A percentile compares a stretch with the other conserved stretches of the same genome.
These are phyloP conservation scores for Acromyrmex charruanus DNA, from an alignment of 1,140 invertebrate species.

Conservation along the genomic window DNA sequence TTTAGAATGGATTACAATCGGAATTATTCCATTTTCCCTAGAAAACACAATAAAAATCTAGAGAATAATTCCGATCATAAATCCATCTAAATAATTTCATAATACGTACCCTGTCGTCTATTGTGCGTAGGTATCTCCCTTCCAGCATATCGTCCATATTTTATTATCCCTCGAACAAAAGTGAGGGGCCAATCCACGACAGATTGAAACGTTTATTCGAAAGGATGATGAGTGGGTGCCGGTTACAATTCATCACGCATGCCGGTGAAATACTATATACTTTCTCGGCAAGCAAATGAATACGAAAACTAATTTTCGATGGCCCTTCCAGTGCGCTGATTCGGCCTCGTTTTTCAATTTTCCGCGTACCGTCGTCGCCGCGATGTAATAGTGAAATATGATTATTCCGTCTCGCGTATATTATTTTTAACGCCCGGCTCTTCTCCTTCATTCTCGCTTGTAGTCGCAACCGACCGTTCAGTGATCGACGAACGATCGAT, in stretches of 20 bases:
- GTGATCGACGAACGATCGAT: slow-evolving; percentile 43
- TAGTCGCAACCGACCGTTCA: not conserved
- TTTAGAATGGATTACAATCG: no score
- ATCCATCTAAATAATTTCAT: no score
- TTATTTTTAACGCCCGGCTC: slow-evolving; percentile 55
- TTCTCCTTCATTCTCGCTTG: slow-evolving; percentile 31
- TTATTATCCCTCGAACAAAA: slow-evolving; percentile 40
- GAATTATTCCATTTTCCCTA: no score
- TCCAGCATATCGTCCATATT: slow-evolving; percentile 19
- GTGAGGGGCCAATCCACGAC: slow-evolving; percentile 18
- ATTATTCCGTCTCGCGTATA: slow-evolving; percentile 54
- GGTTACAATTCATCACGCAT: slow-evolving; percentile 50
- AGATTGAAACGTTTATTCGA: slow-evolving; percentile 55
- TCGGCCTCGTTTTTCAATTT: slow-evolving; percentile 58
- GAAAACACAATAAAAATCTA: no score
- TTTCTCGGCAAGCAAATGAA: slow-evolving; percentile 56
- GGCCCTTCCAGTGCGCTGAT: slow-evolving; percentile 32
- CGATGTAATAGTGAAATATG: slow-evolving; percentile 59
- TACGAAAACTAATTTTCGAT: slow-evolving; percentile 57
- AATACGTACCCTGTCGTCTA: no score
- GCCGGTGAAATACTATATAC: slow-evolving; percentile 44
- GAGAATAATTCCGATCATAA: no score
- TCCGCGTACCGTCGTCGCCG: slow-evolving; percentile 21
- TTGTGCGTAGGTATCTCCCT: not conserved
- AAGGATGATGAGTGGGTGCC: slow-evolving; percentile 29